Conservation (phyloP, 1,140 invertebrate genomes). For the Anthonomus grandis region DNA sequence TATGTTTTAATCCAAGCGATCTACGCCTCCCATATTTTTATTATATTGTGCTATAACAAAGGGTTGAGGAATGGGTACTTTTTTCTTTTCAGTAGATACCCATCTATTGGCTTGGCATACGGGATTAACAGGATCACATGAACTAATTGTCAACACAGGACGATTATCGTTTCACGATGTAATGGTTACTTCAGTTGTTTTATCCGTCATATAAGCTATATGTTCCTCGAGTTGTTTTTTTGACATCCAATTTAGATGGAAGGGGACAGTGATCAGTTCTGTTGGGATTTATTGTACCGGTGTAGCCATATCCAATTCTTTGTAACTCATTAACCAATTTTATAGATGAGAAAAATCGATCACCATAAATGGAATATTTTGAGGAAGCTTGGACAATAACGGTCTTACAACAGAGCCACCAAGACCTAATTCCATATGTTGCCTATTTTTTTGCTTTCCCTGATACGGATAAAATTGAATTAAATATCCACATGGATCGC, state of each 20-base stretch:
- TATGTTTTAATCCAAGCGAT: conserved; percentile 36
- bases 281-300: conserved; percentile 17
- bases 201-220: neutral
- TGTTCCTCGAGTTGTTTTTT: conserved; percentile 27
- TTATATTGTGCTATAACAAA: conserved; percentile 39
- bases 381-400: conserved; percentile 14
- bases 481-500: conserved; percentile 27
- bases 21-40: conserved; percentile 43
- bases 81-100: conserved; percentile 36
- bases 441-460: conserved; percentile 23
- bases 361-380: too few relatives aligned
- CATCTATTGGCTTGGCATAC: conserved; percentile 33
- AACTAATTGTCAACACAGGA: conserved; percentile 30
- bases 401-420: conserved; percentile 25
- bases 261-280: conserved; percentile 11
- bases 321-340: too few relatives aligned
- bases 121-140: conserved; percentile 40
- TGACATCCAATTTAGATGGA: conserved; percentile 11
- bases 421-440: conserved; percentile 26
- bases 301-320: conserved; percentile 2
- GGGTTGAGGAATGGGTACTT: conserved; percentile 28
- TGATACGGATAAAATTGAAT: conserved; percentile 27
- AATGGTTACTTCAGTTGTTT: conserved; percentile 1
- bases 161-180: too few relatives aligned
- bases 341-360: too few relatives aligned